Base-by-base conservation (phyloP, 2,113 vertebrate species). In the Herpetotheres cachinnans region DNA sequence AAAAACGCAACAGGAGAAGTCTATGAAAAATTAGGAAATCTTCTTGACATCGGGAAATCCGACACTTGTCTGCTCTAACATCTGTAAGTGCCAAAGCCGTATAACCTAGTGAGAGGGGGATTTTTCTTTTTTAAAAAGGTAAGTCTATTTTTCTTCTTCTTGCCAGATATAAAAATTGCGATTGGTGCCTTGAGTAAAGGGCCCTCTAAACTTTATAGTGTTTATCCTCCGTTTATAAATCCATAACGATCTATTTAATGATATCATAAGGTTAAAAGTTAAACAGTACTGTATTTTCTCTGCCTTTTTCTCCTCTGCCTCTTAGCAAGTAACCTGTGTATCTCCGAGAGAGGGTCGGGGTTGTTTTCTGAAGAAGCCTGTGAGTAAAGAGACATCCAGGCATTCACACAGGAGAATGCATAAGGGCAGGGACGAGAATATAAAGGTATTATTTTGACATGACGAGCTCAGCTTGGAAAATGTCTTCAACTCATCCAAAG, bases 11-110 rank as follows among this genome's bases (percentile, higher is more conserved):
- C 95, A 97, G 92, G 97, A 98, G 95, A 96, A 94, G 95, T 34
- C 79, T 94, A 79, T 83, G 95, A 97, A 94, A 98, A 96, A 97
- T 93, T 96, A 96, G 95, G 84, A 96, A 83, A 95, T 95, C 97
- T 97, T 96, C 95, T 92, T 93, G 96, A 97, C 96, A 97, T 80
- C 52, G 73, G 92, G 96, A 98, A 97, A 97, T 95, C 72, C 78
- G 47, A 97, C 91, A 89, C 96, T 97, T 97, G 94, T 93, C 92
- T 97, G 91, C 93, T 93, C 71, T 96, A 98, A 93, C 90, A 97
- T 95, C 95, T 95, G 61, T 93, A 96, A 97, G 92, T 89, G 89
- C 87, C 96, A 96, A 96, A 97, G 90, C 79, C 34, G 20, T 55
- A 76, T 69, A 82, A 69, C 59, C 20, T 12, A 59, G 50, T 72